phyloP scores from a whole-genome alignment of 1,140 invertebrate species.

The Battus philenor region DNA sequence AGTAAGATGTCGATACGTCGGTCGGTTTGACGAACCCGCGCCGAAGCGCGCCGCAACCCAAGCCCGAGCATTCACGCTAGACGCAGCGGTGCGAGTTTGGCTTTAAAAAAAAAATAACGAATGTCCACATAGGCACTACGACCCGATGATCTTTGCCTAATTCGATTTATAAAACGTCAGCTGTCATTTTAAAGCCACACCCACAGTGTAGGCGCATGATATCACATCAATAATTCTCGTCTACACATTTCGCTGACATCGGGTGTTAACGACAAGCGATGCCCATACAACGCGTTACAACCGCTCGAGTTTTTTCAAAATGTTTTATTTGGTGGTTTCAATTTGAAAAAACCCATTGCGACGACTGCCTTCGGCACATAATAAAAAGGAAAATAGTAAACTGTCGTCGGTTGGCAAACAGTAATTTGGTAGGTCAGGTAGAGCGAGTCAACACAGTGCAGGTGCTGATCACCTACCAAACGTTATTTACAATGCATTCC shows the following conservation, averaged over 20 bases:
- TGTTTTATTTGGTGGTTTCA: not conserved
- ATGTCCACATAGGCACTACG: not conserved
- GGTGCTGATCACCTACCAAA: conserved; percentile 59
- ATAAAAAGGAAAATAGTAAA: conserved; percentile 12
- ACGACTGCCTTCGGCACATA: conserved; percentile 19
- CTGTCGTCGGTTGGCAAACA: conserved; percentile 22
- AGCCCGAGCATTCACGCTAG: conserved; percentile 73
- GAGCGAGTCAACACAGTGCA: conserved; percentile 43
- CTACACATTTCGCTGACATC: conserved; percentile 43
- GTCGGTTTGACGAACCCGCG: conserved; percentile 26
- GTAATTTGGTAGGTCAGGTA: conserved; percentile 52
- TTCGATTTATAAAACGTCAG: not conserved
- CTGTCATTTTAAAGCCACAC: conserved; percentile 9
- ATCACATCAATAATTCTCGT: conserved; percentile 18
- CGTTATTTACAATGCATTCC: conserved; percentile 73
- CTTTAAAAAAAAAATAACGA: conserved; percentile 17
- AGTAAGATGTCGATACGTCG: conserved; percentile 13
- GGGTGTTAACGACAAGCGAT: conserved; percentile 73
- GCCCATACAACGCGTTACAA: conserved; percentile 66
- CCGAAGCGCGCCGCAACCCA: conserved; percentile 57
- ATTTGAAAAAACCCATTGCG: conserved; percentile 20
- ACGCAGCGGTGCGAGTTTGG: conserved; percentile 45
- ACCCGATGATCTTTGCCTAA: not conserved
- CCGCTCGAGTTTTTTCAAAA: conserved; percentile 26
- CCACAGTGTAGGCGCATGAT: conserved; percentile 16